Percentiles rank a stretch among this genome's conserved stretches.
Conservation (phyloP, 2,888 invertebrate genomes). For the Pseudococcus jackbeardsleyi region DNA sequence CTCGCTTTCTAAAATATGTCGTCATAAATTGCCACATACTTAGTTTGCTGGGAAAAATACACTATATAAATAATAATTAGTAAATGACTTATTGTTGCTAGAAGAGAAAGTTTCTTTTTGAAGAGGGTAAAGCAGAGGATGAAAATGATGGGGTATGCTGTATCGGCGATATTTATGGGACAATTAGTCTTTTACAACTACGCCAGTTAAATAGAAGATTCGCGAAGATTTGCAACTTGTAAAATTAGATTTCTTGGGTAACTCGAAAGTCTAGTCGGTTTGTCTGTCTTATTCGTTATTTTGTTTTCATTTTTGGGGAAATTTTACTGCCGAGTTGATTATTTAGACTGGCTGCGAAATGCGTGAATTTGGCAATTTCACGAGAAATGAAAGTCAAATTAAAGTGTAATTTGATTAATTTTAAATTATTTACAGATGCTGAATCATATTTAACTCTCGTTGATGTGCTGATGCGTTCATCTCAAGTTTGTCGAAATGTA, state of each 20-base stretch:
- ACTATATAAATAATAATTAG: slow-evolving; percentile 26
- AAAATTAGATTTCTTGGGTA: neutral
- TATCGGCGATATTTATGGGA: slow-evolving; percentile 25
- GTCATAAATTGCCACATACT: slow-evolving; percentile 20
- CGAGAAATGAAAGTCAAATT: too few relatives aligned
- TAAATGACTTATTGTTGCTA: slow-evolving; percentile 22
- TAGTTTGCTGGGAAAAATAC: neutral
- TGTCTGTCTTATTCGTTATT: neutral
- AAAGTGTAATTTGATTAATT: too few relatives aligned
- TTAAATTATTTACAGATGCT: too few relatives aligned
- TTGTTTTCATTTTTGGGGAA: neutral
- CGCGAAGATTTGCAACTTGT: slow-evolving; percentile 9
- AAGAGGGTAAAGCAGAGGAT: neutral
- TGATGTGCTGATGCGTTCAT: too few relatives aligned
- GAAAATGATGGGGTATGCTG: slow-evolving; percentile 20
- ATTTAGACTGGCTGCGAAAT: too few relatives aligned
- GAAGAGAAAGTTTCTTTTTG: neutral
- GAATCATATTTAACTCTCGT: too few relatives aligned
- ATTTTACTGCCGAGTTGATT: neutral
- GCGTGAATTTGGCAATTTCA: too few relatives aligned
- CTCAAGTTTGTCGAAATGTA: too few relatives aligned
- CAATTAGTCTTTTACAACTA: slow-evolving; percentile 4
- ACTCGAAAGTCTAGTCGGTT: neutral
- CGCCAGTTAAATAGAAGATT: neutral
- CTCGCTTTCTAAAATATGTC: slow-evolving; percentile 29